A percentile compares a stretch with the other conserved stretches of the same genome.
These are phyloP conservation scores for Caenorhabditis sp. DNA, from an alignment of 2,888 invertebrate genomes.

Conservation along the genomic window DNA sequence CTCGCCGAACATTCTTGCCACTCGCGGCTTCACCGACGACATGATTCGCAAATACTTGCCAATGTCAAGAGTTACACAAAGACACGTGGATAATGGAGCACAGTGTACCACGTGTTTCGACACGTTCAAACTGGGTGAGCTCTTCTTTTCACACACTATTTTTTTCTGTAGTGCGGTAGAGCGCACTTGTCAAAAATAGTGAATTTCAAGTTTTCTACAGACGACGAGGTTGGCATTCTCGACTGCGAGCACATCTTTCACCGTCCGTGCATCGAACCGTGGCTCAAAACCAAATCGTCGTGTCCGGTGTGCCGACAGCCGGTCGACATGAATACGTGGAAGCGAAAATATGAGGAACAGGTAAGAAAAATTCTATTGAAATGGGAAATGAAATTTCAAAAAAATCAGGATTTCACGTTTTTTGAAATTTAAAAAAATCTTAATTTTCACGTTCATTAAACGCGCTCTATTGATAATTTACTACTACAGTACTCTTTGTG, in stretches of 20 bases:
- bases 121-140: slow-evolving; percentile 40
- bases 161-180: no score
- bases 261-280: slow-evolving; percentile 52
- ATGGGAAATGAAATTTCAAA: background rate
- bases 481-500: no score
- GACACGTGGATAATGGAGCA: slow-evolving; percentile 48
- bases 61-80: slow-evolving; percentile 38
- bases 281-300: slow-evolving; percentile 44
- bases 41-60: slow-evolving; percentile 19
- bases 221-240: slow-evolving; percentile 44
- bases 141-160: no score
- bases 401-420: background rate
- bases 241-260: slow-evolving; percentile 56
- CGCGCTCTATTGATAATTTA: no score
- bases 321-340: slow-evolving; percentile 22
- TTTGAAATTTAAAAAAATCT: background rate
- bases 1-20: background rate
- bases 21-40: slow-evolving; percentile 16
- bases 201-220: no score
- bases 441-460: no score
- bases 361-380: background rate
- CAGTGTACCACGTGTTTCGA: slow-evolving; percentile 62
- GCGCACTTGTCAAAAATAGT: no score
- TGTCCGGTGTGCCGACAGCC: slow-evolving; percentile 49
- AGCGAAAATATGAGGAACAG: slow-evolving; percentile 7